These are phyloP conservation scores for Umimayanthus chanpuru DNA, from an alignment of 92 coral and sea anemone species.

Conservation along the genomic window DNA sequence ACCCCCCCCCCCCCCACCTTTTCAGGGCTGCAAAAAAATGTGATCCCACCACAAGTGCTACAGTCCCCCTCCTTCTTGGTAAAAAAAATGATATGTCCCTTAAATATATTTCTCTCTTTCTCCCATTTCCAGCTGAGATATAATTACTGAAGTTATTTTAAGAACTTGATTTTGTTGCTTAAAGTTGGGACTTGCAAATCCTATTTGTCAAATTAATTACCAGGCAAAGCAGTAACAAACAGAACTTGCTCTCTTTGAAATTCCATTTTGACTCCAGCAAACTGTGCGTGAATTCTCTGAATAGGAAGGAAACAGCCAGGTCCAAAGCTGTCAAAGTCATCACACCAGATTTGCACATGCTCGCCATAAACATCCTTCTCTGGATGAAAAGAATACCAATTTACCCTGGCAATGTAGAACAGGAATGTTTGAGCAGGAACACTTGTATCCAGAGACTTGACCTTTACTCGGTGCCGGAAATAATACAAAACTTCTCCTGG, in stretches of 20 bases:
- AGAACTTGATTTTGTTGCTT: too few species aligned
- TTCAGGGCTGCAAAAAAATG: too few species aligned
- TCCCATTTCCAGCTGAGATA: too few species aligned
- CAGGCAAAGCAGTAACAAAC: conserved; percentile 42
- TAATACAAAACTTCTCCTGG: conserved; percentile 20
- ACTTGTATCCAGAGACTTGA: conserved; percentile 35
- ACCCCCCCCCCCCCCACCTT: too few species aligned
- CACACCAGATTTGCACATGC: conserved; percentile 20
- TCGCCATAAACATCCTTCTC: neutral
- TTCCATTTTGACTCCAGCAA: conserved; percentile 22
- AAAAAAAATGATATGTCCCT: too few species aligned
- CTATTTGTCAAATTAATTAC: too few species aligned
- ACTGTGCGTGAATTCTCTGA: conserved; percentile 45
- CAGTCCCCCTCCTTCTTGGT: too few species aligned
- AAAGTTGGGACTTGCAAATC: too few species aligned
- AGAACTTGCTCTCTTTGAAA: conserved; percentile 31
- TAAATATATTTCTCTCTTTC: too few species aligned
- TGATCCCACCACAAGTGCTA: too few species aligned
- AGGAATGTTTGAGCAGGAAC: conserved; percentile 25
- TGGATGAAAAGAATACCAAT: conserved; percentile 50
- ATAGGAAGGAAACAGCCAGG: conserved; percentile 46
- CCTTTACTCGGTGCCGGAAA: conserved; percentile 54
- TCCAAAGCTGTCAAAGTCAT: conserved; percentile 45
- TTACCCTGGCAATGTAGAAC: conserved; percentile 50
- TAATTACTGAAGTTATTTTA: too few species aligned